These are phyloP conservation scores for Brachypteracias leptosomus DNA, from an alignment of 2,113 vertebrate genomes.

Conservation along the genomic window DNA sequence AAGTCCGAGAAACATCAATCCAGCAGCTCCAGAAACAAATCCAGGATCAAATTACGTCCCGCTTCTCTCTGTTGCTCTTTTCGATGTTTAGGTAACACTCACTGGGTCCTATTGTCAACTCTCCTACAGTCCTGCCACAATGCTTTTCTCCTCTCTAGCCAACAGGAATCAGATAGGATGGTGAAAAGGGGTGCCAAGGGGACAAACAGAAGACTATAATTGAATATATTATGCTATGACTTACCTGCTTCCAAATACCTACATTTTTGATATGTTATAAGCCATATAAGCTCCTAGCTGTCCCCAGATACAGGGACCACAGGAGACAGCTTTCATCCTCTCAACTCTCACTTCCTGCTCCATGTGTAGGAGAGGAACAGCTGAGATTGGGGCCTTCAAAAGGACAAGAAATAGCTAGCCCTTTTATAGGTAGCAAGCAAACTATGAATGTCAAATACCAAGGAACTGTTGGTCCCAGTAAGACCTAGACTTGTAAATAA, in stretches of 20 bases:
- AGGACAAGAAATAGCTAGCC: not conserved
- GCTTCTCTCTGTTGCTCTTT: not conserved
- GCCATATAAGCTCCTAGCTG: not conserved
- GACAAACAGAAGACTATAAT: not conserved
- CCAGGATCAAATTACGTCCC: not conserved
- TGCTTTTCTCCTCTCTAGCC: not conserved
- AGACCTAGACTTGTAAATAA: not conserved
- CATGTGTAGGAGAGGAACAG: rapidly evolving
- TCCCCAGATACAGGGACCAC: not conserved
- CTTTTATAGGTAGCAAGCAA: not conserved
- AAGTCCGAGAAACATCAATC: not conserved
- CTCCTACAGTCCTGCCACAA: not conserved
- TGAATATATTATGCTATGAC: not conserved
- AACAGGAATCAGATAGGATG: not conserved
- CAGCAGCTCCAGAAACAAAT: not conserved
- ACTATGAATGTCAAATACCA: not conserved
- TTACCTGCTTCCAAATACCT: not conserved
- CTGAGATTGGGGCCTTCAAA: not conserved
- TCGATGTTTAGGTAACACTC: not conserved
- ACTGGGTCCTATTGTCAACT: not conserved
- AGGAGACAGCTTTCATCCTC: not conserved
- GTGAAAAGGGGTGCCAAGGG: not conserved
- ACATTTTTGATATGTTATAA: not conserved
- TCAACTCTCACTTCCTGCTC: not conserved
- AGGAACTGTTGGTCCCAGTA: not conserved